phyloP scores from a whole-genome alignment of 1,140 invertebrate species.

The Aricia agestis region DNA sequence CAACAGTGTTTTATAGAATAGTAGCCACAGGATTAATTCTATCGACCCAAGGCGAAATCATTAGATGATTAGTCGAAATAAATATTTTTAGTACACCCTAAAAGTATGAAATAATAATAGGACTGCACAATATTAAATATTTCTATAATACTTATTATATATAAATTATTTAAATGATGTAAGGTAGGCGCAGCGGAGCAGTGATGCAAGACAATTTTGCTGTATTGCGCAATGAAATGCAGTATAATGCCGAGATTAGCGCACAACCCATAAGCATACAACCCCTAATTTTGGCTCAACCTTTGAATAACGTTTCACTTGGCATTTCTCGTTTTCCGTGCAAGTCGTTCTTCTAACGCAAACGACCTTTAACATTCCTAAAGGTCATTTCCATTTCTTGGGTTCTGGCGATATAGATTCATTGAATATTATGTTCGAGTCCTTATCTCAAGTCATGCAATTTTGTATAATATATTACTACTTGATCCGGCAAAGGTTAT shows the following conservation, averaged over 20 bases:
- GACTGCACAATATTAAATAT: too few relatives aligned
- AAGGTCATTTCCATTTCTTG: conserved; percentile 1
- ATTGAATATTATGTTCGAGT: neutral
- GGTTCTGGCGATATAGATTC: neutral
- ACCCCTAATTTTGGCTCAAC: neutral
- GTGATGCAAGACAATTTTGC: conserved; percentile 4
- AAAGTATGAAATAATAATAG: too few relatives aligned
- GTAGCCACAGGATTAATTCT: too few relatives aligned
- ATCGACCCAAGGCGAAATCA: too few relatives aligned
- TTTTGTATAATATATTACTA: too few relatives aligned
- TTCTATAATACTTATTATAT: too few relatives aligned
- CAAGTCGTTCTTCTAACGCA: neutral
- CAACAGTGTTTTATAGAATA: too few relatives aligned
- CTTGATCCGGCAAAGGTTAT: neutral
- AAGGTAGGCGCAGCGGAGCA: neutral
- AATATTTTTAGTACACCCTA: too few relatives aligned
- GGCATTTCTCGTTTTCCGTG: conserved; percentile 3
- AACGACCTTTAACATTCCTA: neutral
- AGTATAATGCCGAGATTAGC: conserved; percentile 9
- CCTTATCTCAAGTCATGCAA: neutral
- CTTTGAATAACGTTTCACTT: conserved; percentile 5
- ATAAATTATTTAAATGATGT: too few relatives aligned
- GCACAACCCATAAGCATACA: neutral
- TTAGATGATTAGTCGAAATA: too few relatives aligned
- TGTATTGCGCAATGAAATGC: conserved; percentile 6